Evolutionary conservation across 2,797 vertebrate species (phyloP).

Genomic region (Sus cebifrons): DNA sequence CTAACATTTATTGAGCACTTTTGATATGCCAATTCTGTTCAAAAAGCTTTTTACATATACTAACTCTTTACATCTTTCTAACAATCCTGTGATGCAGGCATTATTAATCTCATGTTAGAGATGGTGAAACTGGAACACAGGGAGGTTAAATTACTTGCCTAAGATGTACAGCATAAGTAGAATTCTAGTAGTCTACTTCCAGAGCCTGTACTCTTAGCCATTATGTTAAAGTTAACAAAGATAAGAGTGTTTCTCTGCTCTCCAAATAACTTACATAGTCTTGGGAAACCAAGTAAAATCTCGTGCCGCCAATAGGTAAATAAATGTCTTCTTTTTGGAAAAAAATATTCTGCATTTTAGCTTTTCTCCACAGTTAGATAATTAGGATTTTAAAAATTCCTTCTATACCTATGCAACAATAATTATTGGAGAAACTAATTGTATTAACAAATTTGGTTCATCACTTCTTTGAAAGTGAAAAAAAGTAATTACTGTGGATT

Average conservation of each 20-base stretch:
- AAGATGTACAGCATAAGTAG: background rate
- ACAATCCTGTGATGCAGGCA: background rate
- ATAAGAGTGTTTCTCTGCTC: background rate
- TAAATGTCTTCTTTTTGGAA: background rate
- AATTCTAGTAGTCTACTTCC: background rate
- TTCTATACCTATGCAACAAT: slow-evolving; percentile 34
- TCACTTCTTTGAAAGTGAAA: slow-evolving; percentile 43
- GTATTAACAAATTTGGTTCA: background rate
- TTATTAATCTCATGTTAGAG: background rate
- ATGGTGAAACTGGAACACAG: background rate
- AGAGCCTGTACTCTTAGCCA: background rate
- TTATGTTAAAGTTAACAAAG: background rate
- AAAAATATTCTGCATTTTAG: slow-evolving; percentile 17
- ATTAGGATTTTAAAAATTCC: slow-evolving; percentile 55
- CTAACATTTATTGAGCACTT: slow-evolving; percentile 5
- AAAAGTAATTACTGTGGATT: slow-evolving; percentile 36
- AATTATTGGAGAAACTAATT: slow-evolving; percentile 37
- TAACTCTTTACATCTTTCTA: background rate
- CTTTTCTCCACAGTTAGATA: background rate
- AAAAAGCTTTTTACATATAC: background rate
- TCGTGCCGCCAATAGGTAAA: background rate
- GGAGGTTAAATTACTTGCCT: background rate
- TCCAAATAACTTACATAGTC: background rate
- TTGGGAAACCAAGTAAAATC: background rate
- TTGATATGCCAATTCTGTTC: background rate